A percentile compares a stretch with the other conserved stretches of the same genome.
phyloP scores from a whole-genome alignment of 2,113 vertebrate species.

The Syrmaticus mikado region DNA sequence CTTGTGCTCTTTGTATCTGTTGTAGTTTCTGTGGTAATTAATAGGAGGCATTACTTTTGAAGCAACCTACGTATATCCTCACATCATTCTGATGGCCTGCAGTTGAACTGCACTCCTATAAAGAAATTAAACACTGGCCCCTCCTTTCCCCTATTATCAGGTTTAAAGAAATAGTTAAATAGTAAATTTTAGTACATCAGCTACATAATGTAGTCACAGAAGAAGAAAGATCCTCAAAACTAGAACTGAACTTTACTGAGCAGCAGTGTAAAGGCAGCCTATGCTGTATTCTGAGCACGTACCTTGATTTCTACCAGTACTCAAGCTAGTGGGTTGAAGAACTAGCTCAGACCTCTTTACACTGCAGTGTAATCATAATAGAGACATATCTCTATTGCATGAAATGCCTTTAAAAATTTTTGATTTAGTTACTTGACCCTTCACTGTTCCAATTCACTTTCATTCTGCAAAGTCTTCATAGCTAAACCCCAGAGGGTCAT shows the following conservation, averaged over 20 bases:
- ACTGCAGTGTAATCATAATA: neutral
- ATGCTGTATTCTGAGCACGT: neutral
- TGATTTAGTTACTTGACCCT: neutral
- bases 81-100: neutral
- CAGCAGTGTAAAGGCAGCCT: slow-evolving; percentile 1
- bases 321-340: neutral
- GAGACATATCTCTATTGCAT: neutral
- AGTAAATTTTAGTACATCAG: neutral
- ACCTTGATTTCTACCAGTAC: neutral
- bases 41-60: neutral
- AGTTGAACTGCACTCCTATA: neutral
- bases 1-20: neutral
- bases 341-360: neutral
- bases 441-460: slow-evolving; percentile 89
- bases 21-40: neutral
- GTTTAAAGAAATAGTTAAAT: neutral
- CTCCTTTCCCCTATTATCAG: neutral
- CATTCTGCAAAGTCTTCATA: slow-evolving; percentile 94
- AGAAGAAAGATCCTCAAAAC: neutral
- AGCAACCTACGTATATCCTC: neutral
- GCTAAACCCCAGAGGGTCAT: slow-evolving; percentile 92
- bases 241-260: neutral
- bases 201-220: neutral
- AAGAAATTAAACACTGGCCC: neutral
- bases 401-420: neutral